Base-by-base conservation (phyloP, 2,797 vertebrate genomes). In the Karalla daura region DNA sequence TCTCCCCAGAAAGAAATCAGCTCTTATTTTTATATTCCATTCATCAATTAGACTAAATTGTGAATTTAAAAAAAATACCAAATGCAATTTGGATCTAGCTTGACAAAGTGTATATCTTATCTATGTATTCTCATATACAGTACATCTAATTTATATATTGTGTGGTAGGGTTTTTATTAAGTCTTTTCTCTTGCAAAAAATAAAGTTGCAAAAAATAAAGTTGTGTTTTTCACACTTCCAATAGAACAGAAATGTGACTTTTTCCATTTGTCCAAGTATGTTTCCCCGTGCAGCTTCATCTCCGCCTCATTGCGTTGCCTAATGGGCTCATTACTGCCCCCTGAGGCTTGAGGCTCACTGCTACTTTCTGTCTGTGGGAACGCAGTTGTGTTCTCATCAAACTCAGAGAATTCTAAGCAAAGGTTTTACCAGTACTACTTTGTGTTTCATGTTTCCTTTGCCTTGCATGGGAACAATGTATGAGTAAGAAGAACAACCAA, bases 21-120 rank as follows among this genome's bases (percentile, higher is more conserved):
- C 4, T 18, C 35, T 10, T 65, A 30, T 43, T 54, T 53, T 43
- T 4, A 36, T 51, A 18, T 39, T 41, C 13, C 17, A 35, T 35
- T 47, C 0, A 23, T 60, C n/a, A 1, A 46, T 18, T 40, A 15
- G 11, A 23, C 21, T 40, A 1, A 41, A 49, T 60, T 50, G 43
- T 35, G 24, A 62, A 14, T n/a, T n/a, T n/a, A n/a, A n/a, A 24
- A 15, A 24, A 69, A 58, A 28, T 18, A 23, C 15, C 23, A 73
- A 36, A 54, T 6, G 9, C 65, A 39, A 2, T 15, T 59, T 55
- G 24, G 49, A 39, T 61, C 21, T 28, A 50, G 30, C 11, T 41
- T 62, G 9, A 2, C 15, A 55, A 49, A 64, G n/a, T n/a, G n/a
- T n/a, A n/a, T n/a, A n/a, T n/a, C n/a, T n/a, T n/a, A n/a, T n/a